Conservation (phyloP, 2,113 vertebrate species). For the Coryphaenoides rupestris region DNA sequence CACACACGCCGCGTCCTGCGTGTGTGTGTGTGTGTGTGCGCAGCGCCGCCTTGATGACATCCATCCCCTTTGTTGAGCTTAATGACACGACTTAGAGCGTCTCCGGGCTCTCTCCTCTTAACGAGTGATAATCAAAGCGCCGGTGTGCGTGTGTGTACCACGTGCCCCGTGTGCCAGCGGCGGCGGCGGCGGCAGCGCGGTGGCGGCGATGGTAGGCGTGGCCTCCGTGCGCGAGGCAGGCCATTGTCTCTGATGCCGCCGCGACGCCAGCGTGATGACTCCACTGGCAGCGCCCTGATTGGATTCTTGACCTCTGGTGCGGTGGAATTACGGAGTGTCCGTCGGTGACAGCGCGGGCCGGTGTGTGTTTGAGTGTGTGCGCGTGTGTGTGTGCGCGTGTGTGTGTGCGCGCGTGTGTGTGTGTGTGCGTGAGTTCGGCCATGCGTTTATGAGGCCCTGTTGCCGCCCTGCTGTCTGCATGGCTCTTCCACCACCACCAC, state of each 20-base stretch:
- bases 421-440: slow-evolving; percentile 38
- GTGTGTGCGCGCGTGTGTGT: neutral
- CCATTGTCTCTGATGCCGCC: slow-evolving; percentile 25
- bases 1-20: too few relatives aligned
- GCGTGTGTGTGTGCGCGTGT: too few relatives aligned
- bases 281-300: slow-evolving; percentile 25
- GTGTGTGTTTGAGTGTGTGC: too few relatives aligned
- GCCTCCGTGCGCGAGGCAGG: neutral
- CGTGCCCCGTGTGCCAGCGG: slow-evolving; percentile 7
- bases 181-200: slow-evolving; percentile 21
- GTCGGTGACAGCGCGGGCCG: slow-evolving; percentile 17
- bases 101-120: slow-evolving; percentile 35
- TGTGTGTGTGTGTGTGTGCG: too few relatives aligned
- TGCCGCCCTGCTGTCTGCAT: slow-evolving; percentile 35
- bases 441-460: slow-evolving; percentile 51
- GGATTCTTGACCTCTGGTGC: slow-evolving; percentile 33
- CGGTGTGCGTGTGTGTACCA: too few relatives aligned
- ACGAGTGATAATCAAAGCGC: slow-evolving; percentile 51
- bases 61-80: slow-evolving; percentile 39
- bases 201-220: too few relatives aligned
- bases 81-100: slow-evolving; percentile 31
- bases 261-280: slow-evolving; percentile 27
- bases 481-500: slow-evolving; percentile 26
- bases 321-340: slow-evolving; percentile 40
- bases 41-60: slow-evolving; percentile 39